Percentiles rank a stretch among this genome's conserved stretches.
Evolutionary conservation across 1,140 invertebrate genomes (phyloP).

Genomic region (Sarcophaga peregrina): DNA sequence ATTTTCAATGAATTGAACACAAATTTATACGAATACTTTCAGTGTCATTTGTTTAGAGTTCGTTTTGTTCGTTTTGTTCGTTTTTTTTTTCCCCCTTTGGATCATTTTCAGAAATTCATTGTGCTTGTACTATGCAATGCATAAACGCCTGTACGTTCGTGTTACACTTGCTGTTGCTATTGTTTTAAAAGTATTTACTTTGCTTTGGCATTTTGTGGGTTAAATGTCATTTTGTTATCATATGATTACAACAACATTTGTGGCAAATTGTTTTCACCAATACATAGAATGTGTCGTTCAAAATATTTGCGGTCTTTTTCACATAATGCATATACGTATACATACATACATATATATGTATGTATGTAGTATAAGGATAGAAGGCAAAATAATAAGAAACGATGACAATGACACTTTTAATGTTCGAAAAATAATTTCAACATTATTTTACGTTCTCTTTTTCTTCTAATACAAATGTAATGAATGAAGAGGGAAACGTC

Average conservation of each 20-base stretch:
- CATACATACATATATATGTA: neutral
- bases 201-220: conserved; percentile 37
- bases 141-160: neutral
- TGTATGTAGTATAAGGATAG: neutral
- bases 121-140: neutral
- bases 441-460: too few species aligned
- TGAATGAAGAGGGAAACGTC: too few species aligned
- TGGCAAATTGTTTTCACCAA: conserved; percentile 40
- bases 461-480: too few species aligned
- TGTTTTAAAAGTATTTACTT: conserved; percentile 30
- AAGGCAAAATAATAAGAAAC: too few species aligned
- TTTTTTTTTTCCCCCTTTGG: neutral
- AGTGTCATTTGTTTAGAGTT: too few species aligned
- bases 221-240: conserved; percentile 41
- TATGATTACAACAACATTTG: conserved; percentile 38
- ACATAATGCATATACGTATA: neutral
- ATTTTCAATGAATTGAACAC: neutral
- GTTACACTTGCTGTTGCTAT: neutral
- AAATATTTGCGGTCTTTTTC: conserved; percentile 34
- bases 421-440: too few species aligned
- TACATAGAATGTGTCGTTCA: conserved; percentile 30
- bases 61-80: too few species aligned
- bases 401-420: too few species aligned
- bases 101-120: too few species aligned
- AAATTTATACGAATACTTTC: too few species aligned